Evolutionary conservation across 2,113 vertebrate genomes (phyloP).

Genomic region (Otocyon megalotis): DNA sequence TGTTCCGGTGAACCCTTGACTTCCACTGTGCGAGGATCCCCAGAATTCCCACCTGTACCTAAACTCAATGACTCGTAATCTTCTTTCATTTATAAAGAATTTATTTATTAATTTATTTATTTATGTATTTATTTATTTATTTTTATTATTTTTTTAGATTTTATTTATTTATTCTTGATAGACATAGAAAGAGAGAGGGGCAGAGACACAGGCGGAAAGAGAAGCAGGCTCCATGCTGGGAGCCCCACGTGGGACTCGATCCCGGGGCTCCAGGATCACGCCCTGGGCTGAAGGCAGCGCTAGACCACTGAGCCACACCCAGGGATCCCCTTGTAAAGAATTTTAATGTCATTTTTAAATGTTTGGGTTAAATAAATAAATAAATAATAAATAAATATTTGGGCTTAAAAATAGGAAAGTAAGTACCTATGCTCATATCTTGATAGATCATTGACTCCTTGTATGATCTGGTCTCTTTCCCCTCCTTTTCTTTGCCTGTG

Average conservation of each 20-base stretch:
- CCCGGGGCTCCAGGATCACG: no score
- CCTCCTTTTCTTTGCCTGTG: neutral
- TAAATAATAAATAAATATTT: neutral
- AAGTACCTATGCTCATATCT: neutral
- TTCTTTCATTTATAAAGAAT: constrained; percentile 33
- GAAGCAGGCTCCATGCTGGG: no score
- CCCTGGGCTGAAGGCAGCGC: no score
- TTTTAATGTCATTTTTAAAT: neutral
- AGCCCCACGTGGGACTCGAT: no score
- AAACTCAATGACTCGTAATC: neutral
- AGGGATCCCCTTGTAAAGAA: neutral
- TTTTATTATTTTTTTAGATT: no score
- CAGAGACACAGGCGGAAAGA: no score
- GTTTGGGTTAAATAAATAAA: neutral
- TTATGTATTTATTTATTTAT: no score
- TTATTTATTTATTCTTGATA: no score
- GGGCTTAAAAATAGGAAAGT: neutral
- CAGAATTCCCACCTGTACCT: neutral
- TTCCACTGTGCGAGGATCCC: neutral
- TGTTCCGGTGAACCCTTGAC: neutral
- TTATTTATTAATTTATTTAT: no score
- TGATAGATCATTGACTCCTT: neutral
- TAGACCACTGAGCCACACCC: no score
- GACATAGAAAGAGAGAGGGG: no score
- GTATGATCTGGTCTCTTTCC: neutral